Conservation (phyloP, 2,888 invertebrate species). For the Acleris literana region DNA sequence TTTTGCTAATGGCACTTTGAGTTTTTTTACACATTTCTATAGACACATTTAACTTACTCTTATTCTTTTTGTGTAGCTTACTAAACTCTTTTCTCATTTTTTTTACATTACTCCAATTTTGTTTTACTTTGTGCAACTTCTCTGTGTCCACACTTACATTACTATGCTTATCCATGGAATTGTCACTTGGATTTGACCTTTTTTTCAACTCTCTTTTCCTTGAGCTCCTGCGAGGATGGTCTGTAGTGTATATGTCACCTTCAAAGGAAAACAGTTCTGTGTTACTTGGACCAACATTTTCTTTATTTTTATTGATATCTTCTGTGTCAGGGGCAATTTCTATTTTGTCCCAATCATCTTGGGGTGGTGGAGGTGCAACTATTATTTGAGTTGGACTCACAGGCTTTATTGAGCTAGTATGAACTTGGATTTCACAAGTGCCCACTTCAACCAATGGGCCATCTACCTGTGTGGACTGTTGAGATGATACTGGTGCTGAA, state of each 20-base stretch:
- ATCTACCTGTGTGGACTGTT: slow-evolving; percentile 53
- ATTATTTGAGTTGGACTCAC: slow-evolving; percentile 51
- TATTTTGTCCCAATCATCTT: slow-evolving; percentile 77
- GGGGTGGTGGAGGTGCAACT: slow-evolving; percentile 51
- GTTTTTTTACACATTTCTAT: slow-evolving; percentile 73
- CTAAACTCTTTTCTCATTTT: slow-evolving; percentile 77
- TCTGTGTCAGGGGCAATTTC: slow-evolving; percentile 63
- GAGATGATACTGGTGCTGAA: slow-evolving; percentile 60
- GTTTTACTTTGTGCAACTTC: slow-evolving; percentile 55
- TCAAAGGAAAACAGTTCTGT: slow-evolving; percentile 59
- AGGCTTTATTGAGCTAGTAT: slow-evolving; percentile 51
- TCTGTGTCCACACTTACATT: slow-evolving; percentile 54
- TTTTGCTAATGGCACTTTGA: slow-evolving; percentile 49
- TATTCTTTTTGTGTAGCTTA: slow-evolving; percentile 67
- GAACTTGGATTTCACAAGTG: slow-evolving; percentile 62
- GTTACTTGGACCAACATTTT: slow-evolving; percentile 62
- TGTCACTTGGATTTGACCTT: slow-evolving; percentile 45
- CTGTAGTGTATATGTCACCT: slow-evolving; percentile 58
- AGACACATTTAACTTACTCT: slow-evolving; percentile 74
- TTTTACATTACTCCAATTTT: slow-evolving; percentile 73
- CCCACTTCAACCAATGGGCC: slow-evolving; percentile 50
- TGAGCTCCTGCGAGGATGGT: slow-evolving; percentile 68
- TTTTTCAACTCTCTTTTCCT: slow-evolving; percentile 60
- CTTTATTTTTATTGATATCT: slow-evolving; percentile 50
- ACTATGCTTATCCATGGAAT: slow-evolving; percentile 50